A percentile compares a stretch with the other conserved stretches of the same genome.
These are phyloP conservation scores for Rhopilema esculentum DNA, from an alignment of 30 jellyfish, hydroid and myxozoan species.

Conservation along the genomic window DNA sequence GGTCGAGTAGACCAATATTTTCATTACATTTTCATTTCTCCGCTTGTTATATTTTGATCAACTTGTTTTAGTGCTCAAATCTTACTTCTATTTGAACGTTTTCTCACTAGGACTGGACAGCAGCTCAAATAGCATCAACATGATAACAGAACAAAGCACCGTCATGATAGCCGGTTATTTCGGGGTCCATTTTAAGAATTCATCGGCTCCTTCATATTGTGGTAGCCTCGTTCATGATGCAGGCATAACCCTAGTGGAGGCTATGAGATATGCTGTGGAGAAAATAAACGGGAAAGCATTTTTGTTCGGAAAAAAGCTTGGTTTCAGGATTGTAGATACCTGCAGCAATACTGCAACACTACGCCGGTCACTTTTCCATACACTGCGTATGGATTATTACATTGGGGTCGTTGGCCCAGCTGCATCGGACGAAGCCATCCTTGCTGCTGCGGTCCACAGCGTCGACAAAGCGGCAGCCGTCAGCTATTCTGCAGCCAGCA, in stretches of 20 bases:
- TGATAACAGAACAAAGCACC: constrained; percentile 2
- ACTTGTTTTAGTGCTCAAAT: neutral
- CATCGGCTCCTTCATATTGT: constrained; percentile 44
- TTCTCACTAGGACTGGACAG: constrained; percentile 35
- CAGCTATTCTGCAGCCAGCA: constrained; percentile 69
- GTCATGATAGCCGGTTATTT: constrained; percentile 51
- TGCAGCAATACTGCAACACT: constrained; percentile 63
- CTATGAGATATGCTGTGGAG: constrained; percentile 68
- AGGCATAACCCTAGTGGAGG: constrained; percentile 66
- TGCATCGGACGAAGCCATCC: constrained; percentile 66
- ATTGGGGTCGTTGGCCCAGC: constrained; percentile 73
- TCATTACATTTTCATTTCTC: too few relatives aligned
- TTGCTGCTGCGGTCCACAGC: constrained; percentile 71
- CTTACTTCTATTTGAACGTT: too few relatives aligned
- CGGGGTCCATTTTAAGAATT: constrained; percentile 56
- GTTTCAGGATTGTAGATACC: constrained; percentile 59
- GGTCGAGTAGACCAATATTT: too few relatives aligned
- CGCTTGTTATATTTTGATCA: too few relatives aligned
- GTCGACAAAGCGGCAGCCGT: constrained; percentile 53
- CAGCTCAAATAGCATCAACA: constrained; percentile 26
- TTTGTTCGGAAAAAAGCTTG: constrained; percentile 40
- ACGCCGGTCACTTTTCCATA: constrained; percentile 27
- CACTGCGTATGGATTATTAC: neutral
- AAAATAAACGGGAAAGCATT: constrained; percentile 2
- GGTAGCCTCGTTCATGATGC: constrained; percentile 15